phyloP scores from a whole-genome alignment of 2,797 vertebrate species.

The Coilia nasus region DNA sequence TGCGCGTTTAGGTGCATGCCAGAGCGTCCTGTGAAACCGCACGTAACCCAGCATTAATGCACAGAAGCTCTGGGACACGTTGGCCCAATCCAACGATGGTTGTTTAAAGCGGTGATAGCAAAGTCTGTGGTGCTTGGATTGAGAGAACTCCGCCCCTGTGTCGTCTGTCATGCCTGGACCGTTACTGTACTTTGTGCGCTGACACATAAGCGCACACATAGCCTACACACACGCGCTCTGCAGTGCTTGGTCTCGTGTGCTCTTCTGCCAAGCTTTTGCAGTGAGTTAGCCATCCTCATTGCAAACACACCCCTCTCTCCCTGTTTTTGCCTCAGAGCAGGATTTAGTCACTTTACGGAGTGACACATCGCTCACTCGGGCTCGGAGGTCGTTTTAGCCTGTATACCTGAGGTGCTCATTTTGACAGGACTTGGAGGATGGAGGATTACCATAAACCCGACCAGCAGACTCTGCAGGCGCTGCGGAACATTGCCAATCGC shows the following conservation, averaged over 20 bases:
- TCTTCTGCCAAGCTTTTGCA: slow-evolving; percentile 44
- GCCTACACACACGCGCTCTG: slow-evolving; percentile 36
- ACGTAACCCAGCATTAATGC: slow-evolving; percentile 6
- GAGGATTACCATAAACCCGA: slow-evolving; percentile 91
- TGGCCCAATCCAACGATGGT: neutral
- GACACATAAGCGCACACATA: slow-evolving; percentile 16
- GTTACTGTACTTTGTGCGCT: slow-evolving; percentile 34
- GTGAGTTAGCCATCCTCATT: slow-evolving; percentile 59
- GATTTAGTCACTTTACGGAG: slow-evolving; percentile 4
- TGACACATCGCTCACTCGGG: neutral
- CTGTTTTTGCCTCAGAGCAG: slow-evolving; percentile 15
- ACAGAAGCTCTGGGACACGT: neutral
- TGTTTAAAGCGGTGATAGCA: slow-evolving; percentile 4
- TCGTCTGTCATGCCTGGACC: slow-evolving; percentile 25
- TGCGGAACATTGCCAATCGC: slow-evolving; percentile 85
- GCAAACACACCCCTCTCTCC: slow-evolving; percentile 51
- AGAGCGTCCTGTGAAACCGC: neutral
- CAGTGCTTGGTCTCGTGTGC: slow-evolving; percentile 14
- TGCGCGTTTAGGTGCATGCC: neutral
- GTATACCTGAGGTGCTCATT: slow-evolving; percentile 16
- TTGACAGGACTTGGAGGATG: slow-evolving; percentile 70
- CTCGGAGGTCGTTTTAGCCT: neutral
- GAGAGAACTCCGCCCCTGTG: slow-evolving; percentile 10
- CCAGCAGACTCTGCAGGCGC: slow-evolving; percentile 88
- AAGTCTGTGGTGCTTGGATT: slow-evolving; percentile 19